Evolutionary conservation across 2,888 invertebrate species (phyloP).

Genomic region (Tholera decimalis): DNA sequence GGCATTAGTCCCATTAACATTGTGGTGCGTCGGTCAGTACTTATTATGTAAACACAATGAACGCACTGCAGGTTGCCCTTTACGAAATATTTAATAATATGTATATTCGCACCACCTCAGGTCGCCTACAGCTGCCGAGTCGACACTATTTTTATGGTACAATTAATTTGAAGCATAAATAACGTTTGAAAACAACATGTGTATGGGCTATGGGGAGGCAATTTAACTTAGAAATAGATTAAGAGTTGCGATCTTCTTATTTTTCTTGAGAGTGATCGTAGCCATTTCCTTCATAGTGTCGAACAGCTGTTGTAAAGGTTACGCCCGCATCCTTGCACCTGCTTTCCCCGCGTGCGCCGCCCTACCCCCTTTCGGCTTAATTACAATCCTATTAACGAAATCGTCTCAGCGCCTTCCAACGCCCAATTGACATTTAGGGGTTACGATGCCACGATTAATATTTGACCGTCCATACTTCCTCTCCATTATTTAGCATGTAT

Average conservation of each 20-base stretch:
- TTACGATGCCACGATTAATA: slow-evolving; percentile 68
- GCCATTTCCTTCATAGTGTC: slow-evolving; percentile 80
- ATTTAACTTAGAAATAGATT: slow-evolving; percentile 83
- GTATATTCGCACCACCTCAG: slow-evolving; percentile 70
- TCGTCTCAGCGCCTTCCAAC: slow-evolving; percentile 75
- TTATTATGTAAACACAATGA: slow-evolving; percentile 72
- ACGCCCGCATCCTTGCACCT: slow-evolving; percentile 88
- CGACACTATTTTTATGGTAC: slow-evolving; percentile 68
- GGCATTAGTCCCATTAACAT: slow-evolving; percentile 83
- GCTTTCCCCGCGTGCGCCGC: slow-evolving; percentile 72
- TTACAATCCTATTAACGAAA: slow-evolving; percentile 86
- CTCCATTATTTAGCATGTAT: slow-evolving; percentile 67
- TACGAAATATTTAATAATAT: slow-evolving; percentile 74
- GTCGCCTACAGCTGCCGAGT: slow-evolving; percentile 74
- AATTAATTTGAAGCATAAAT: slow-evolving; percentile 62
- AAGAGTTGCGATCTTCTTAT: slow-evolving; percentile 73
- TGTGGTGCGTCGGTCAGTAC: slow-evolving; percentile 74
- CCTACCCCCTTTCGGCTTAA: slow-evolving; percentile 79
- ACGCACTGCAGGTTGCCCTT: slow-evolving; percentile 69
- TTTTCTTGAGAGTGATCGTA: slow-evolving; percentile 75
- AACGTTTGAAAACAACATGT: slow-evolving; percentile 67
- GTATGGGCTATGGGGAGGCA: slow-evolving; percentile 58
- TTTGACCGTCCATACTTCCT: slow-evolving; percentile 71
- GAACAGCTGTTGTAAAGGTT: slow-evolving; percentile 89
- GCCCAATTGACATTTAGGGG: slow-evolving; percentile 76